Evolutionary conservation across 1,140 invertebrate genomes (phyloP).

Genomic region (Drosophila eugracilis): DNA sequence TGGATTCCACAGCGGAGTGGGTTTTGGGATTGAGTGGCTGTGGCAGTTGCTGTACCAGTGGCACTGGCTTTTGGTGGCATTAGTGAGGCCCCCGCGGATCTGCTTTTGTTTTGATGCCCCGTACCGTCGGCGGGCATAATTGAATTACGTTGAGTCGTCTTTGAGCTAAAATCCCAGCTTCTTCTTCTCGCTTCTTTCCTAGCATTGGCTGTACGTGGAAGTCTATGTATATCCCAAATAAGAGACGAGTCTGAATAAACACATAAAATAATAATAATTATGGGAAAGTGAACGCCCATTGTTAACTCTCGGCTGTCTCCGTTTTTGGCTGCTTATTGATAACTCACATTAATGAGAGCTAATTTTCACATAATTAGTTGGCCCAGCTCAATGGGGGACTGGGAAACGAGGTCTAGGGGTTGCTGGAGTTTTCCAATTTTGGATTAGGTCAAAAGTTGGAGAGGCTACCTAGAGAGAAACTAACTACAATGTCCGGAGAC

Average conservation of each 20-base stretch:
- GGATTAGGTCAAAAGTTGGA: conserved; percentile 2
- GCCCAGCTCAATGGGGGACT: conserved; percentile 18
- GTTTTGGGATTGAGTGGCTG: conserved; percentile 9
- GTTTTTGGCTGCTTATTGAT: conserved; percentile 59
- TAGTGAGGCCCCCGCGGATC: conserved; percentile 51
- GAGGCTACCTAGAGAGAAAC: not conserved
- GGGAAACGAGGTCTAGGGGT: conserved; percentile 4
- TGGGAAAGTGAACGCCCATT: conserved; percentile 77
- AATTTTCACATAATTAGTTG: conserved; percentile 49
- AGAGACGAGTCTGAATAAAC: conserved; percentile 24
- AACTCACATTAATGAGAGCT: conserved; percentile 47
- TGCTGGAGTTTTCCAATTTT: not conserved
- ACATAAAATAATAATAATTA: conserved; percentile 66
- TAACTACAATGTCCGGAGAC: no score
- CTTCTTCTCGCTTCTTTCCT: no score
- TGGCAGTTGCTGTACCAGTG: not conserved
- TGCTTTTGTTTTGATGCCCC: conserved; percentile 63
- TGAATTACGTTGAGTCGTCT: conserved; percentile 68
- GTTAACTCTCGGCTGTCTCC: conserved; percentile 35
- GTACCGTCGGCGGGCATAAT: conserved; percentile 54
- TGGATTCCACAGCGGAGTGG: conserved; percentile 37
- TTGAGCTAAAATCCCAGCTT: conserved; percentile 7
- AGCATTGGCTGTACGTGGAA: conserved; percentile 20
- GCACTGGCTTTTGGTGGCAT: conserved; percentile 3
- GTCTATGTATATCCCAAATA: conserved; percentile 25